Base-by-base conservation (phyloP, 2,797 vertebrate genomes). In the Diplodus puntazzo region DNA sequence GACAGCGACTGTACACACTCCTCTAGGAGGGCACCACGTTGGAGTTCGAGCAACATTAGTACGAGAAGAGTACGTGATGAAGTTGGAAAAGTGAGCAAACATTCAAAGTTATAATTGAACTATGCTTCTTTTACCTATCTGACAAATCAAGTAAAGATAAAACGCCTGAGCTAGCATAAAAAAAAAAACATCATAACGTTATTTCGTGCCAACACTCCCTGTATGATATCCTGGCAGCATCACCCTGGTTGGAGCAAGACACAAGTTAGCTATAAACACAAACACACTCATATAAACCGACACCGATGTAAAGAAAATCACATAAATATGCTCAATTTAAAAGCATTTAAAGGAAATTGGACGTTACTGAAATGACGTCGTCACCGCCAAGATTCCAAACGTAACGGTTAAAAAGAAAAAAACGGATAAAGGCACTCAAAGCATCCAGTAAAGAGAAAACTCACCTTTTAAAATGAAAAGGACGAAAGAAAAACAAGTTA, bases 401-500 rank as follows among this genome's bases (percentile, higher is more conserved):
- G 43, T 45, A 13, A 45, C 43, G 43, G 68, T 78, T 59, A 74
- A 60, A 59, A 14, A 52, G 23, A 72, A 63, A 59, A 23, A 80
- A 68, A 77, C 42, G 48, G 27, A 30, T 52, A 48, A 79, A 80
- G 16, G 55, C 8, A 45, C 21, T 42, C 2, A 54, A 34, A 34
- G 60, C 73, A 68, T 69, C 61, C 7, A 55, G 52, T 5, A 8
- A 14, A 50, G 27, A 27, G 13, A 59, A 73, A 87, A 94, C 94
- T 92, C 78, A 95, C 95, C 95, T 83, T 88, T 68, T 11, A 12
- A 18, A 10, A 34, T 34, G 30, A 34, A 34, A 34, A 34, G 3
- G 30, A 34, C 30, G 6, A 34, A 65, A 25, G 23, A 57, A 85
- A 86, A 85, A 53, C 21, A 9, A 30, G 53, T 48, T 81, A 87